A percentile compares a stretch with the other conserved stretches of the same genome.
Conservation (phyloP, 2,888 invertebrate species). For the Clostera curtula region DNA sequence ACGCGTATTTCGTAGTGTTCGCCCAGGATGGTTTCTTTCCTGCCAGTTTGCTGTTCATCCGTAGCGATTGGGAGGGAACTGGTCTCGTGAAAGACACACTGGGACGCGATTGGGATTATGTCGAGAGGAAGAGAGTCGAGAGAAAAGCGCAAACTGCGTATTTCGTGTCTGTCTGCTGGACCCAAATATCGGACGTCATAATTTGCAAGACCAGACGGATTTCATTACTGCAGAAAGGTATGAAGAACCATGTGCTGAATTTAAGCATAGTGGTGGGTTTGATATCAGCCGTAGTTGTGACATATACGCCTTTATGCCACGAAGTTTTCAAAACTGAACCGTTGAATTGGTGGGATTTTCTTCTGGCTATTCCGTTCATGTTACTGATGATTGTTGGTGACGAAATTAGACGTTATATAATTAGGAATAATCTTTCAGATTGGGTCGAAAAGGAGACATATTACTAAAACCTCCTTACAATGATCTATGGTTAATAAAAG, state of each 20-base stretch:
- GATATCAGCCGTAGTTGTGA: conserved; percentile 77
- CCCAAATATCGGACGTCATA: conserved; percentile 85
- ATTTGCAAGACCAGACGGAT: conserved; percentile 86
- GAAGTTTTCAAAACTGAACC: conserved; percentile 81
- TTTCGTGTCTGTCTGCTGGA: conserved; percentile 85
- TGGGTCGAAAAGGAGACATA: conserved; percentile 86
- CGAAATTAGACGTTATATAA: conserved; percentile 80
- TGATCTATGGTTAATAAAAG: no score
- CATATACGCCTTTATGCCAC: conserved; percentile 81
- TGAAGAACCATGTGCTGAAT: conserved; percentile 81
- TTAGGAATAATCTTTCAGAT: conserved; percentile 79
- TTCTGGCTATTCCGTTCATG: conserved; percentile 83
- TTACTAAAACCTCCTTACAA: conserved; percentile 58
- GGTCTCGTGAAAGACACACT: conserved; percentile 81
- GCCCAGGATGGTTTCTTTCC: conserved; percentile 87
- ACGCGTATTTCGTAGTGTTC: conserved; percentile 85
- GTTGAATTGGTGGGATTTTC: conserved; percentile 80
- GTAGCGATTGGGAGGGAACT: conserved; percentile 82
- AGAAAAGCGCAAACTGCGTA: conserved; percentile 86
- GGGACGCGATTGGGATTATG: conserved; percentile 83
- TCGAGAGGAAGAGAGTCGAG: conserved; percentile 80
- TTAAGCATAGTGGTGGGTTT: conserved; percentile 78
- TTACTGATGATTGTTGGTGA: conserved; percentile 83
- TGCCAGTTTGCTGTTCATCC: conserved; percentile 77
- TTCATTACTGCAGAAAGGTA: conserved; percentile 83